These are phyloP conservation scores for Eueides isabella DNA, from an alignment of 1,140 invertebrate genomes.

Conservation along the genomic window DNA sequence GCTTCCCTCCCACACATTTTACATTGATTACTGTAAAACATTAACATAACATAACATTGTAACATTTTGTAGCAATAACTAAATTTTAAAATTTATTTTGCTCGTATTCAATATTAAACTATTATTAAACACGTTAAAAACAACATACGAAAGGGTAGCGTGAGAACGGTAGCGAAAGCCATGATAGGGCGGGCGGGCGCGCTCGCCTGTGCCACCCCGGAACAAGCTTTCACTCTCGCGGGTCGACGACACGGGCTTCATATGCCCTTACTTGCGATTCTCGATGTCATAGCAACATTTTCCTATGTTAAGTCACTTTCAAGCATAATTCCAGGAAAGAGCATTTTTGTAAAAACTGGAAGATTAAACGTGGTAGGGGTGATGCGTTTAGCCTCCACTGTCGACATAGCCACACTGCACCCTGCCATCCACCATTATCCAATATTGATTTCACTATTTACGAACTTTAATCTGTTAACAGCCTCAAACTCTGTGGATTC, in stretches of 20 bases:
- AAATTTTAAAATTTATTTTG: not conserved
- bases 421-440: slow-evolving; percentile 68
- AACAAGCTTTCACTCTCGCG: slow-evolving; percentile 80
- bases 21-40: not conserved
- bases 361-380: slow-evolving; percentile 50
- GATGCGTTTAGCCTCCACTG: slow-evolving; percentile 48
- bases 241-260: slow-evolving; percentile 77
- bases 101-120: not conserved
- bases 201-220: slow-evolving; percentile 63
- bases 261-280: slow-evolving; percentile 63
- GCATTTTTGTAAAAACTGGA: slow-evolving; percentile 15
- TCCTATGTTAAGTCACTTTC: slow-evolving; percentile 27
- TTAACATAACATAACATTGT: too few relatives aligned
- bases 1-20: not conserved
- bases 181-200: slow-evolving; percentile 69
- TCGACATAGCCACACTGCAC: slow-evolving; percentile 51
- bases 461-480: slow-evolving; percentile 70
- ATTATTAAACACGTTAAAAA: slow-evolving; percentile 63
- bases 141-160: slow-evolving; percentile 59
- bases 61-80: not conserved
- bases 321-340: slow-evolving; percentile 19
- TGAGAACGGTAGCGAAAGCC: slow-evolving; percentile 77
- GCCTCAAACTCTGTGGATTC: slow-evolving; percentile 51
- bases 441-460: slow-evolving; percentile 80
- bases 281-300: slow-evolving; percentile 50